These are phyloP conservation scores for Brachyistius frenatus DNA, from an alignment of 2,113 vertebrate species.

Conservation along the genomic window DNA sequence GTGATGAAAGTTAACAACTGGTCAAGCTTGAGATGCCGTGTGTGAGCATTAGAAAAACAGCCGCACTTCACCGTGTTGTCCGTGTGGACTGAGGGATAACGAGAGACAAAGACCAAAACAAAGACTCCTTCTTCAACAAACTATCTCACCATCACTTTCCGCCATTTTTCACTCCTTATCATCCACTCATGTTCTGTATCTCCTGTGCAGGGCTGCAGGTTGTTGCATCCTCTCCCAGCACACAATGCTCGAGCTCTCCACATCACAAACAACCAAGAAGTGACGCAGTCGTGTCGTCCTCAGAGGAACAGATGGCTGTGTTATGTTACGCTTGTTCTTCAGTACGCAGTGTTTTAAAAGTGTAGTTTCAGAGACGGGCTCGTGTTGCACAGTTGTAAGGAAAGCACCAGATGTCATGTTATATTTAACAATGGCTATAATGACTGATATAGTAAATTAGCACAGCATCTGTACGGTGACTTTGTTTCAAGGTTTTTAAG, in stretches of 20 bases:
- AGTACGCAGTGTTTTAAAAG: not conserved
- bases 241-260: not conserved
- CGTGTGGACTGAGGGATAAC: not conserved
- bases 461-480: not conserved
- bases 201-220: not conserved
- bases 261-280: slow-evolving; percentile 7
- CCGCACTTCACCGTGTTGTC: not conserved
- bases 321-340: not conserved
- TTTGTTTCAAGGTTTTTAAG: not conserved
- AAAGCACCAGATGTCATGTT: not conserved
- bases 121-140: slow-evolving; percentile 3
- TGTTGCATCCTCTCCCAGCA: not conserved
- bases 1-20: slow-evolving; percentile 24
- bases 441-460: not conserved
- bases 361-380: not conserved
- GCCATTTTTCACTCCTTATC: not conserved
- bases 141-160: not conserved
- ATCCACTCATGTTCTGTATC: not conserved
- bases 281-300: slow-evolving; percentile 7
- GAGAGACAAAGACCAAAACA: too few relatives aligned
- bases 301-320: slow-evolving; percentile 28
- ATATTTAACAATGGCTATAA: not conserved
- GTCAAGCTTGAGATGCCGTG: not conserved
- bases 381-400: not conserved
- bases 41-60: not conserved